Percentiles rank a stretch among this genome's conserved stretches.
Evolutionary conservation across 1,140 invertebrate species (phyloP).

Genomic region (Zaprionus vittiger): DNA sequence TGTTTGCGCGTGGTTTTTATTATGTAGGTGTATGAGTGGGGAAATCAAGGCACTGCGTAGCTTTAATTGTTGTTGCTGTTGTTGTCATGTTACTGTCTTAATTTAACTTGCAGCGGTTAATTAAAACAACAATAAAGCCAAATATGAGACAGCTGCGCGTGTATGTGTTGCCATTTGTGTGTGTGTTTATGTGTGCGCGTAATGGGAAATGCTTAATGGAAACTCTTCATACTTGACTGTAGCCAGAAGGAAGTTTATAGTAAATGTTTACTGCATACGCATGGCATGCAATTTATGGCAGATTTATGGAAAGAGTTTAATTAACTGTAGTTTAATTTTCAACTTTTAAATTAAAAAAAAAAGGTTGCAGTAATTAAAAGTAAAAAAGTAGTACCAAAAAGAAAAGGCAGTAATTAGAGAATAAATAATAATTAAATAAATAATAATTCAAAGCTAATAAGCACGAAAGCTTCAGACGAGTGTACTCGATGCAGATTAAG

Average conservation of each 20-base stretch:
- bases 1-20: conserved; percentile 44
- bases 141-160: conserved; percentile 9
- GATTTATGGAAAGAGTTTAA: background rate
- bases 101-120: conserved; percentile 72
- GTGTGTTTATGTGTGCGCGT: background rate
- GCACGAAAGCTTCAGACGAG: no score
- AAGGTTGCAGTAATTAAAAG: background rate
- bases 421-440: background rate
- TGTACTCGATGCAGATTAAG: no score
- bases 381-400: background rate
- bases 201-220: conserved; percentile 27
- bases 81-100: conserved; percentile 70
- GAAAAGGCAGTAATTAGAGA: no score
- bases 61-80: conserved; percentile 43
- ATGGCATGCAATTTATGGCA: background rate
- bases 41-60: conserved; percentile 22
- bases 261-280: conserved; percentile 2
- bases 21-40: conserved; percentile 32
- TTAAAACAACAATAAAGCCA: conserved; percentile 62
- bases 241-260: background rate
- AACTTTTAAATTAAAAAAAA: background rate
- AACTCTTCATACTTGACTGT: conserved; percentile 10
- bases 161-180: background rate
- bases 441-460: background rate
- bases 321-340: background rate